phyloP scores from a whole-genome alignment of 2,797 vertebrate species.

The Gallirallus australis region DNA sequence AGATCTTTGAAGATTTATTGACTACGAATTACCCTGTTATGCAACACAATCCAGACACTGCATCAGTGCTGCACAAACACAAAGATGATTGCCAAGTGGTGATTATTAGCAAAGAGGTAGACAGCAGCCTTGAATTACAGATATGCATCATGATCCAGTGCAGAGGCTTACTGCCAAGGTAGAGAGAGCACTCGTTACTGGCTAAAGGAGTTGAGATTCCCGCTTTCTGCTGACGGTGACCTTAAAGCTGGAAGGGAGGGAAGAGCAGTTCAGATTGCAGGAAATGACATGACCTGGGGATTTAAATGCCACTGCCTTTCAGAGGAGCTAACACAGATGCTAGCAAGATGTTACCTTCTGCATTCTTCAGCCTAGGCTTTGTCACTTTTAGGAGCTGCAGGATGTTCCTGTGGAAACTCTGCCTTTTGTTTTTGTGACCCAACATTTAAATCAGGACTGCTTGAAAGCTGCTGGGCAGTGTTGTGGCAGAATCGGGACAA shows the following conservation, averaged over 20 bases:
- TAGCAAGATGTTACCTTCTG: neutral
- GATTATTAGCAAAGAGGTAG: neutral
- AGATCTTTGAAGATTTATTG: neutral
- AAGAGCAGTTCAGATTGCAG: neutral
- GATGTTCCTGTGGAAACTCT: neutral
- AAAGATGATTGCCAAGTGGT: neutral
- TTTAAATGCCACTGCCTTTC: neutral
- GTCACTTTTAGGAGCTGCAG: neutral
- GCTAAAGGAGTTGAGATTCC: neutral
- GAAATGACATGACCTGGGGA: neutral
- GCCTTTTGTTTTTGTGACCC: neutral
- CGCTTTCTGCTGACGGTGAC: neutral
- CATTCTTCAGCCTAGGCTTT: neutral
- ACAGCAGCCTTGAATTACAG: neutral
- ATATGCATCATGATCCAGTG: accelerated
- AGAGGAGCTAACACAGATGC: neutral
- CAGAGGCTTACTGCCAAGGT: neutral
- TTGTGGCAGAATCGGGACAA: neutral
- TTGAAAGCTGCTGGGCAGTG: neutral
- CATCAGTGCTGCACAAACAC: neutral
- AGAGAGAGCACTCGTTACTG: neutral
- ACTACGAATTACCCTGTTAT: neutral
- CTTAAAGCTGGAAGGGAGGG: neutral
- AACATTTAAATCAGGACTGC: neutral
- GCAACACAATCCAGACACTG: neutral